phyloP scores from a whole-genome alignment of 2,888 invertebrate genomes.

The Hedychridium roseum region DNA sequence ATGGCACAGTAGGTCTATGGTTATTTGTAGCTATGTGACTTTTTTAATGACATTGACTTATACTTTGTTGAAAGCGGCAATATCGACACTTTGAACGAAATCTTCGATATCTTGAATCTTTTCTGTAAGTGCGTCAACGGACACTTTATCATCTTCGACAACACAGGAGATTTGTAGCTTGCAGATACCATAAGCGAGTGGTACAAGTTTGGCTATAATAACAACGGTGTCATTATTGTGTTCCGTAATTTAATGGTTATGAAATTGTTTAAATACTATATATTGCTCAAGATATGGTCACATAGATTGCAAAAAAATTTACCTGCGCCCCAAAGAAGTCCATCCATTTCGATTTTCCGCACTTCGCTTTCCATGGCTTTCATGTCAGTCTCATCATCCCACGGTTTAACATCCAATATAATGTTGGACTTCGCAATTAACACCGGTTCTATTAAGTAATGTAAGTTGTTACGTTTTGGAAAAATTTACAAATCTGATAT shows the following conservation, averaged over 20 bases:
- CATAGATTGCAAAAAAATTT: too few species aligned
- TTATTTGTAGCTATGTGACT: constrained; percentile 20
- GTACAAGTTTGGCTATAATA: constrained; percentile 80
- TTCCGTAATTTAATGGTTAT: background rate
- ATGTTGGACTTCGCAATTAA: constrained; percentile 95
- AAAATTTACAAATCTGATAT: background rate
- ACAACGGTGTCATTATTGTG: constrained; percentile 1
- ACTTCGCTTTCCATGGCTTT: constrained; percentile 82
- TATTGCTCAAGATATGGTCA: too few species aligned
- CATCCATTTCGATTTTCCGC: constrained; percentile 80
- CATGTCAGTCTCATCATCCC: constrained; percentile 95
- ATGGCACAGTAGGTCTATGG: constrained; percentile 40
- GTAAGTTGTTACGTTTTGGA: too few species aligned
- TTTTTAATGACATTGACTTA: too few species aligned
- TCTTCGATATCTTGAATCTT: constrained; percentile 86
- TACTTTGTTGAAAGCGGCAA: constrained; percentile 95
- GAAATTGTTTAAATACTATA: background rate
- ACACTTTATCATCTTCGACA: constrained; percentile 96
- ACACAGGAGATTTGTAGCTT: constrained; percentile 93
- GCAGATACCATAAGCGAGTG: constrained; percentile 90
- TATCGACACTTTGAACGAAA: constrained; percentile 90
- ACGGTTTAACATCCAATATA: constrained; percentile 92
- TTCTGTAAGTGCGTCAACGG: constrained; percentile 87
- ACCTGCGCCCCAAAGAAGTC: constrained; percentile 92
- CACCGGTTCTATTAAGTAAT: constrained; percentile 74